Percentiles rank a stretch among this genome's conserved stretches.
Evolutionary conservation across 2,888 invertebrate genomes (phyloP).

Genomic region (Vannuccia rotundouncinata): DNA sequence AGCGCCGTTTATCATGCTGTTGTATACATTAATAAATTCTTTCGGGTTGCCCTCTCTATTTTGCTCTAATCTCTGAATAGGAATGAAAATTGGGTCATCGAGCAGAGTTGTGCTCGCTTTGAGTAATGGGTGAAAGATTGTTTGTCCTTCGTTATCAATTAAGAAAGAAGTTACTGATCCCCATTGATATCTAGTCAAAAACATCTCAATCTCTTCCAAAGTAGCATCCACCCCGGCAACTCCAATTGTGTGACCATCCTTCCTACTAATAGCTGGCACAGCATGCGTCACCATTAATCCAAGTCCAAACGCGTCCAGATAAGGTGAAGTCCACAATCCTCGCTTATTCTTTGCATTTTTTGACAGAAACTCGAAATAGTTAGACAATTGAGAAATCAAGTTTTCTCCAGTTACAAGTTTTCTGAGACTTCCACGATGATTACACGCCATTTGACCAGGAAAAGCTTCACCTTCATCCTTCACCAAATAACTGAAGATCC

Average conservation of each 20-base stretch:
- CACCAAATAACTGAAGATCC: conserved; percentile 56
- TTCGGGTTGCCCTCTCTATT: conserved; percentile 51
- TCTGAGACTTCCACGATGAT: conserved; percentile 49
- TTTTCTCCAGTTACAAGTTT: conserved; percentile 55
- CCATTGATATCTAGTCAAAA: conserved; percentile 54
- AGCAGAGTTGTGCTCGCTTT: conserved; percentile 55
- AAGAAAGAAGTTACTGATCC: conserved; percentile 57
- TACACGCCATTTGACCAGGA: conserved; percentile 47
- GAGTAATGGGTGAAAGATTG: conserved; percentile 56
- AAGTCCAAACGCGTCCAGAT: conserved; percentile 56
- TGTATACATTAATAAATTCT: conserved; percentile 50
- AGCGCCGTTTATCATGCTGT: conserved; percentile 49
- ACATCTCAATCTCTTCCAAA: conserved; percentile 56
- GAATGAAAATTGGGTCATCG: conserved; percentile 57
- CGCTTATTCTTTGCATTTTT: conserved; percentile 49
- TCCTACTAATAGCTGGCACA: conserved; percentile 53
- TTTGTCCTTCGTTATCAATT: conserved; percentile 56
- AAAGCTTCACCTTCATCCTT: conserved; percentile 56
- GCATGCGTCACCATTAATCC: conserved; percentile 57
- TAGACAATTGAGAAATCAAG: conserved; percentile 56
- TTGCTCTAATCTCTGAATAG: conserved; percentile 54
- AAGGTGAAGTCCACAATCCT: conserved; percentile 57
- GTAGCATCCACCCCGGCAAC: conserved; percentile 58
- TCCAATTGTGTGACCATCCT: conserved; percentile 53
- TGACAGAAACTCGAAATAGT: conserved; percentile 56